phyloP scores from a whole-genome alignment of 2,113 vertebrate species.

The Lichenostomus cassidix region DNA sequence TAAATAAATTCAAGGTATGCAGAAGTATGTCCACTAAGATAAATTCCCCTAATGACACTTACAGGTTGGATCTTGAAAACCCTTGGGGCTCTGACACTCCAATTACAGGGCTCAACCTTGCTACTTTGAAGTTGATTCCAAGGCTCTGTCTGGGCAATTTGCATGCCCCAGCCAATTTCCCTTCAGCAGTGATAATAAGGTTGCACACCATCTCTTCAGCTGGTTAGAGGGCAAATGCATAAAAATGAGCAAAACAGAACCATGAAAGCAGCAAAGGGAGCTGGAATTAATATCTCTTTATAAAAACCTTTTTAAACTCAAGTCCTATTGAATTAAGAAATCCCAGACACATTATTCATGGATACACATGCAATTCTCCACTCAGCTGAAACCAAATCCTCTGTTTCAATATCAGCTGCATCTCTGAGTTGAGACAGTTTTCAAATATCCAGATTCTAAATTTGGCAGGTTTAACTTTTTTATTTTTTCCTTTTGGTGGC shows the following conservation, averaged over 20 bases:
- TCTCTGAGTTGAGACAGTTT: not conserved
- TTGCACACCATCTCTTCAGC: not conserved
- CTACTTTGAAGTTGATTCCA: constrained; percentile 15
- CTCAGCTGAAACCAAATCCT: not conserved
- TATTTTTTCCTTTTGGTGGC: not conserved
- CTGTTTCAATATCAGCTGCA: not conserved
- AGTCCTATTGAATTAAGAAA: not conserved
- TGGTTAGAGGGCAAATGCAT: constrained; percentile 1
- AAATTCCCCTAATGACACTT: not conserved
- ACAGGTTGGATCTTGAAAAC: not conserved
- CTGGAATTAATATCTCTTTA: not conserved
- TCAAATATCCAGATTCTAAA: not conserved
- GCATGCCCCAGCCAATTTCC: not conserved
- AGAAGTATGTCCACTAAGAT: not conserved
- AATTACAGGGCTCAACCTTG: not conserved
- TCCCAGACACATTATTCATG: not conserved
- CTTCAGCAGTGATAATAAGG: not conserved
- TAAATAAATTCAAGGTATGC: not conserved
- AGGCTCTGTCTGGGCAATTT: not conserved
- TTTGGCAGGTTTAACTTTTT: not conserved
- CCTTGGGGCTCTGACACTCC: not conserved
- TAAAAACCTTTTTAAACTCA: not conserved
- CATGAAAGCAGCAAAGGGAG: constrained; percentile 2
- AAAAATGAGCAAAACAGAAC: constrained; percentile 10
- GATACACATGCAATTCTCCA: not conserved